A percentile compares a stretch with the other conserved stretches of the same genome.
Evolutionary conservation across 2,797 vertebrate species (phyloP).

Genomic region (Thaleichthys pacificus): DNA sequence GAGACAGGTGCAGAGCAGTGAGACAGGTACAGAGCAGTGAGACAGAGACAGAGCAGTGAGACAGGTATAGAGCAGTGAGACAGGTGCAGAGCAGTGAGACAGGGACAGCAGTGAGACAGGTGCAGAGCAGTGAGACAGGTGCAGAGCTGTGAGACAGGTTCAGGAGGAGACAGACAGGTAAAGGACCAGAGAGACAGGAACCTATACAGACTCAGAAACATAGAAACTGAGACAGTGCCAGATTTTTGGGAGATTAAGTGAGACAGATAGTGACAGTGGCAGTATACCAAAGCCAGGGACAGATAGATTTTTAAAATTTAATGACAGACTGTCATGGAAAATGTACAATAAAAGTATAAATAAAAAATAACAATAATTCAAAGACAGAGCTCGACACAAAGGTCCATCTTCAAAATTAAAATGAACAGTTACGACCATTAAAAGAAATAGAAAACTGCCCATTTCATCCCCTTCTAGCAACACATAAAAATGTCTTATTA

Average conservation of each 20-base stretch:
- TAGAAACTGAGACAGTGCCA: too few relatives aligned
- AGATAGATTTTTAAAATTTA: too few relatives aligned
- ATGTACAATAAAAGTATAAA: not conserved
- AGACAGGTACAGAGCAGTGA: not conserved
- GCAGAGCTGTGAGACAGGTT: constrained; percentile 1
- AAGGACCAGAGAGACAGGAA: too few relatives aligned
- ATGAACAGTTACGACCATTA: too few relatives aligned
- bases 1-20: constrained; percentile 18
- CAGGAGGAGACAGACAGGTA: not conserved
- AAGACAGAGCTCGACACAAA: not conserved
- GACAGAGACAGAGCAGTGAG: not conserved
- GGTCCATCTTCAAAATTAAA: too few relatives aligned
- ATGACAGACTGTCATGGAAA: too few relatives aligned
- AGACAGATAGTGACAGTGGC: too few relatives aligned
- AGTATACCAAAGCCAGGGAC: too few relatives aligned
- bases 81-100: not conserved
- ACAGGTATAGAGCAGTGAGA: not conserved
- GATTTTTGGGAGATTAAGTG: too few relatives aligned
- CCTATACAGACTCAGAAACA: too few relatives aligned
- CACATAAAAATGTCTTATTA: not conserved
- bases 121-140: not conserved
- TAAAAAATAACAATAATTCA: not conserved
- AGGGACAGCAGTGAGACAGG: not conserved
- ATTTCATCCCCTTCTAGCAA: not conserved
- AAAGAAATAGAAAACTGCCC: not conserved